Conservation (phyloP, 1,140 invertebrate genomes). For the Phortica variegata region DNA sequence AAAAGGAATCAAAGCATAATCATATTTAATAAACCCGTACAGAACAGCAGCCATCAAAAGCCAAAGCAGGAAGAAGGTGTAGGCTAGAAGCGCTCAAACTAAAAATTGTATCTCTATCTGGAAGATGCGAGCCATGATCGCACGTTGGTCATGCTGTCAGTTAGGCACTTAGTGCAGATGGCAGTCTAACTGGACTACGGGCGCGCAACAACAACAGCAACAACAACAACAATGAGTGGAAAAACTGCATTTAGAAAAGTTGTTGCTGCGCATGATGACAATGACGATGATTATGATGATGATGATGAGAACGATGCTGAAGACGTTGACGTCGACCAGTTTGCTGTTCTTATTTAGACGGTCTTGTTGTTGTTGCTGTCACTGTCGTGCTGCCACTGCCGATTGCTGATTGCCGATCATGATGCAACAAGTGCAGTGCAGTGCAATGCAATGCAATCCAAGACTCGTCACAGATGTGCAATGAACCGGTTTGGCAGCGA, state of each 20-base stretch:
- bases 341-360: neutral
- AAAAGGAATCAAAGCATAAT: conserved; percentile 48
- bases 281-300: neutral
- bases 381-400: neutral
- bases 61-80: conserved; percentile 10
- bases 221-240: conserved; percentile 3
- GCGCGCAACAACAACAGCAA: neutral
- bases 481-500: conserved; percentile 31
- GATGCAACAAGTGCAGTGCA: conserved; percentile 45
- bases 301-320: conserved; percentile 12
- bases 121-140: too few species aligned
- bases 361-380: too few species aligned
- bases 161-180: neutral
- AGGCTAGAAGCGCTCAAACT: too few species aligned
- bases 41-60: conserved; percentile 24
- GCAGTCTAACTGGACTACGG: neutral
- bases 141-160: too few species aligned
- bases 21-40: conserved; percentile 49
- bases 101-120: too few species aligned
- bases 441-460: conserved; percentile 12
- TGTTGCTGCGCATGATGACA: conserved; percentile 5
- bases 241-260: conserved; percentile 8
- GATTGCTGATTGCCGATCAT: neutral
- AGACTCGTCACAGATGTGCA: conserved; percentile 44
- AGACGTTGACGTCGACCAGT: conserved; percentile 4